Evolutionary conservation across 2,888 invertebrate species (phyloP).

Genomic region (Gryllus longicercus): DNA sequence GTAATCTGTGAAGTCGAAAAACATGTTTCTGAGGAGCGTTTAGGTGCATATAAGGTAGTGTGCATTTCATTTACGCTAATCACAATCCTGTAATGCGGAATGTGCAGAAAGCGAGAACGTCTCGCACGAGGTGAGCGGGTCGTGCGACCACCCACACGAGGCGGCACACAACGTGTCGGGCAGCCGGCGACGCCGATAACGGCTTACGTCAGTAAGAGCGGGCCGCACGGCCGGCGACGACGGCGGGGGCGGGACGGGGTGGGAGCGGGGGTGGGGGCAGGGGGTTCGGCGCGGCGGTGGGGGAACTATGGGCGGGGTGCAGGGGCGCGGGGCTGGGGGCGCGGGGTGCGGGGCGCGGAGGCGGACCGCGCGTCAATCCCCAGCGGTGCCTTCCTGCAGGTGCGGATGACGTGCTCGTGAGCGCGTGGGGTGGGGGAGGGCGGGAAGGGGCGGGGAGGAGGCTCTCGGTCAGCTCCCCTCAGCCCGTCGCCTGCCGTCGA

Average conservation of each 20-base stretch:
- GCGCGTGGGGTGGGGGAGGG: not conserved
- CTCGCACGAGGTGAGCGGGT: not conserved
- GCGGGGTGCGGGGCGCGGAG: not conserved
- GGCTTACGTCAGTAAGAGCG: not conserved
- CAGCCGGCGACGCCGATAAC: not conserved
- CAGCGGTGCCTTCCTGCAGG: not conserved
- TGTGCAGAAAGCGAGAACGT: no score
- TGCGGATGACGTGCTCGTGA: slow-evolving; percentile 3
- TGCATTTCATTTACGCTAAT: no score
- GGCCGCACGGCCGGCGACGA: not conserved
- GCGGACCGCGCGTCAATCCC: not conserved
- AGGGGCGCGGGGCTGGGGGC: not conserved
- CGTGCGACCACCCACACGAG: not conserved
- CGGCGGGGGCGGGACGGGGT: not conserved
- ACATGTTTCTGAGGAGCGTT: no score
- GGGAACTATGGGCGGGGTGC: not conserved
- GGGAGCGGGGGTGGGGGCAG: not conserved
- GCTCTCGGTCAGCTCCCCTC: not conserved
- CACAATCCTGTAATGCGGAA: no score
- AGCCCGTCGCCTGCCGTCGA: not conserved
- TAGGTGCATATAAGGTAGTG: no score
- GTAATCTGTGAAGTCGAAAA: no score
- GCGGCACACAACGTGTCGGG: not conserved
- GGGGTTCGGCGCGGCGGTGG: not conserved
- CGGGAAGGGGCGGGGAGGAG: slow-evolving; percentile 20